Evolutionary conservation across 1,140 invertebrate species (phyloP), one percentile per base, ranked within the genome.

Genomic region (Phenacoccus solenopsis): DNA sequence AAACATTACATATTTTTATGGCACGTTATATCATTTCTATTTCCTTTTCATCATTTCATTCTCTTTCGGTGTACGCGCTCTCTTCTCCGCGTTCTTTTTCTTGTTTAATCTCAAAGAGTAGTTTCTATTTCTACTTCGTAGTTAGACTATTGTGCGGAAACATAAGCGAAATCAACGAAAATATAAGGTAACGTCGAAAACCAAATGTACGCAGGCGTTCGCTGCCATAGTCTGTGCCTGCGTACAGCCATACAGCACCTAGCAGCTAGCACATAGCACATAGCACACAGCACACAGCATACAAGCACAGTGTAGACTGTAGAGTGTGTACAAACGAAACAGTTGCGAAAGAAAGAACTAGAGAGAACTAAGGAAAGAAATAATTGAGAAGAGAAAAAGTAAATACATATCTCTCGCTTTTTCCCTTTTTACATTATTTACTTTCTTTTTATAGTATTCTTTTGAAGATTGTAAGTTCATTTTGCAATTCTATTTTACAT

Each of bases 61-160:
- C 24, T 67, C 67, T 67, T 73, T 70, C 69, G 32, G 56, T 67
- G 74, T 28, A 70, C 59, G 68, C 70, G 71, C 57, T 68, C 25
- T 64, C 68, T 72, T 68, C 38, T 56, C 28, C 68, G 28, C 61
- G 22, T 16, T 67, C 28, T 28, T 28, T 70, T 22, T 21, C n/a
- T 30, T 16, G 21, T 67, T 67, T 70, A 64, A 64, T 64, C 22
- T 64, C 13, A 24, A 64, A 64, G 25, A 64, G 59, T 64, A 24
- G 59, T 64, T 16, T 64, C 25, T 4, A 16, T 49, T 16, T 49
- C 38, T n/a, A 49, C 38, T 49, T 16, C n/a, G 32, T 9, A 38
- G n/a, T 10, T 10, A 38, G 32, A 38, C 9, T 10, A 38, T n/a
- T 38, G 32, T 38, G n/a, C n/a, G n/a, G n/a, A n/a, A n/a, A n/a